A percentile compares a stretch with the other conserved stretches of the same genome.
These are phyloP conservation scores for Anastrepha obliqua DNA, from an alignment of 1,140 invertebrate genomes.

Conservation along the genomic window DNA sequence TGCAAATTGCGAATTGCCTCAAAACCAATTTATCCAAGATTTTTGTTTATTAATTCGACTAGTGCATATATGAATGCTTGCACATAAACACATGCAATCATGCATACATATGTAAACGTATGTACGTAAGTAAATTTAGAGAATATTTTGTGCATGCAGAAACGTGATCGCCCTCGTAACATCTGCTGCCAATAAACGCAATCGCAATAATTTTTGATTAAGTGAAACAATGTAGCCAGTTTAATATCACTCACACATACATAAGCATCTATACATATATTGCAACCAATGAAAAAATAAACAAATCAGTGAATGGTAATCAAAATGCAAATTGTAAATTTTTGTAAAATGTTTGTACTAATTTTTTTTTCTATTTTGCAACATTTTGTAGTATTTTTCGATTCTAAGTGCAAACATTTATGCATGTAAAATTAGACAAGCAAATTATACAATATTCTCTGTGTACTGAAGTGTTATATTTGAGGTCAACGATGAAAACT, in stretches of 20 bases:
- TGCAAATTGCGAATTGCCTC: neutral
- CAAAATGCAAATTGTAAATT: neutral
- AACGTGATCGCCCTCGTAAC: neutral
- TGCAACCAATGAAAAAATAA: neutral
- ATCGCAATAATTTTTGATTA: neutral
- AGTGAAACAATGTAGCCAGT: neutral
- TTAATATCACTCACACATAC: neutral
- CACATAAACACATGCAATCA: too few relatives aligned
- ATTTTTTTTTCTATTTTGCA: neutral
- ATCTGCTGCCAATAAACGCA: neutral
- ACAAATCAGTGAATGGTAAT: neutral
- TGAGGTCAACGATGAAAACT: too few relatives aligned
- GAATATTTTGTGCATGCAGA: neutral
- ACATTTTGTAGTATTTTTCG: too few relatives aligned
- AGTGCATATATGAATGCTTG: neutral
- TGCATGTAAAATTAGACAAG: too few relatives aligned
- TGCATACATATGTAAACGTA: too few relatives aligned
- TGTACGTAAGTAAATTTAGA: neutral
- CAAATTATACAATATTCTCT: too few relatives aligned
- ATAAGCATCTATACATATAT: neutral
- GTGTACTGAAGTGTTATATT: too few relatives aligned
- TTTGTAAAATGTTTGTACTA: neutral
- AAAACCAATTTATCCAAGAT: neutral
- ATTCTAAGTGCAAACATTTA: too few relatives aligned
- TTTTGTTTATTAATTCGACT: slow-evolving; percentile 23